A percentile compares a stretch with the other conserved stretches of the same genome.
Conservation (phyloP, 2,888 invertebrate genomes). For the Caenorhabditis plicata region DNA sequence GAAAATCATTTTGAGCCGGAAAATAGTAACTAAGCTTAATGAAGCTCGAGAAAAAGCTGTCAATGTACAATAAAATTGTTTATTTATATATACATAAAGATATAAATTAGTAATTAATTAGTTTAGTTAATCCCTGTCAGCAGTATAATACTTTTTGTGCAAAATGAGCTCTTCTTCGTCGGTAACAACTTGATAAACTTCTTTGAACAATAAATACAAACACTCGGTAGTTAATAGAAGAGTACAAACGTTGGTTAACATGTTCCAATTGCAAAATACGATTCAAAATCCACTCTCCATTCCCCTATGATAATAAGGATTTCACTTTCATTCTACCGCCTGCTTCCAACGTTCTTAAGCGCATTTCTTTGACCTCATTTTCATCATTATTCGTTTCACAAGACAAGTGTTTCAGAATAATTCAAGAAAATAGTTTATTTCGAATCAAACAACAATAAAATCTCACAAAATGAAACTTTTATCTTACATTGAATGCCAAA, state of each 20-base stretch:
- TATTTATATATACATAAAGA: slow-evolving; percentile 6
- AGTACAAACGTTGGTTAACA: slow-evolving; percentile 28
- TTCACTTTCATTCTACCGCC: too few species aligned
- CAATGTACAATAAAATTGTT: slow-evolving; percentile 8
- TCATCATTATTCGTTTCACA: too few species aligned
- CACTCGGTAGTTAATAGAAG: slow-evolving; percentile 26
- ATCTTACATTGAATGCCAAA: too few species aligned
- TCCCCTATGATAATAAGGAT: too few species aligned
- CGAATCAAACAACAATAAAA: too few species aligned
- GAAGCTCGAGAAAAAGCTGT: slow-evolving; percentile 39
- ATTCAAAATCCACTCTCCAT: too few species aligned
- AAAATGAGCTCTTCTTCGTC: slow-evolving; percentile 17
- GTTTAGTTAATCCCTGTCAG: slow-evolving; percentile 6
- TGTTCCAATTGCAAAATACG: too few species aligned
- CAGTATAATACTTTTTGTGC: slow-evolving; percentile 24
- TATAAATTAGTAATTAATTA: background rate
- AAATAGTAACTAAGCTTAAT: slow-evolving; percentile 37
- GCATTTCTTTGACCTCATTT: too few species aligned
- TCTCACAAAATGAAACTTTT: too few species aligned
- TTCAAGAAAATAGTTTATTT: too few species aligned
- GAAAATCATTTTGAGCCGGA: slow-evolving; percentile 38
- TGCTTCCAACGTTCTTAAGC: too few species aligned
- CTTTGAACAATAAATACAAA: slow-evolving; percentile 18
- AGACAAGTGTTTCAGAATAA: too few species aligned
- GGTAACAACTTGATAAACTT: slow-evolving; percentile 16